These are phyloP conservation scores for Telmatherina bonti DNA, from an alignment of 2,797 vertebrate genomes.

Conservation along the genomic window DNA sequence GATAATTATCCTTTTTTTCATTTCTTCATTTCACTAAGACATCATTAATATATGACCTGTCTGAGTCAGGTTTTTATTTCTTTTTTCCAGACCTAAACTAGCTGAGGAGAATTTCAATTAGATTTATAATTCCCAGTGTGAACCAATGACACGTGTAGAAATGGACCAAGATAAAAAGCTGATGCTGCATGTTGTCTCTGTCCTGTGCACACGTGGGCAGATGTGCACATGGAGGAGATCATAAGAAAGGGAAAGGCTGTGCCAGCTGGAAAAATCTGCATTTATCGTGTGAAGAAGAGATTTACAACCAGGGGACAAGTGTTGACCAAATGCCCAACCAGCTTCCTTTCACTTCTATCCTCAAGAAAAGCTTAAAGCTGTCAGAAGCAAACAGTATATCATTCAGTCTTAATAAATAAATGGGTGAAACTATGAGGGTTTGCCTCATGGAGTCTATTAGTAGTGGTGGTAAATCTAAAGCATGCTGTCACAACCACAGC, in stretches of 20 bases:
- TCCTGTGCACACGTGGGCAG: conserved; percentile 23
- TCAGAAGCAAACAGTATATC: conserved; percentile 7
- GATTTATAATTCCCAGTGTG: conserved; percentile 15
- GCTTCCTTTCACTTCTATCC: conserved; percentile 17
- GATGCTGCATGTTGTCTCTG: conserved; percentile 13
- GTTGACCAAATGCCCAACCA: conserved; percentile 66
- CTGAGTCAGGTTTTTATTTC: conserved; percentile 8
- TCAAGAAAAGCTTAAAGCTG: conserved; percentile 14
- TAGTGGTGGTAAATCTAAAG: conserved; percentile 40
- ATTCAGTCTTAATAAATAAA: conserved; percentile 6
- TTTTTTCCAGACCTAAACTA: conserved; percentile 17
- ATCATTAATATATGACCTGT: conserved; percentile 13
- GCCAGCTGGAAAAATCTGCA: conserved; percentile 50
- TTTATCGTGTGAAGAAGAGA: conserved; percentile 51
- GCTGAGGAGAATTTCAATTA: conserved; percentile 6
- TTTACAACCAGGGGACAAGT: conserved; percentile 53
- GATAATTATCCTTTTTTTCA: conserved; percentile 46
- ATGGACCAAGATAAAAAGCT: conserved; percentile 1
- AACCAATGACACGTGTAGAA: conserved; percentile 23
- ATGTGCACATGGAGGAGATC: conserved; percentile 45
- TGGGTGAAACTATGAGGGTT: conserved; percentile 24
- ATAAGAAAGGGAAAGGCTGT: conserved; percentile 28
- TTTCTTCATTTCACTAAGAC: conserved; percentile 20
- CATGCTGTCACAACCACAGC: conserved; percentile 44
- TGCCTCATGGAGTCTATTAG: conserved; percentile 53